Evolutionary conservation across 2,797 vertebrate species (phyloP).

Genomic region (Vespertilio murinus): DNA sequence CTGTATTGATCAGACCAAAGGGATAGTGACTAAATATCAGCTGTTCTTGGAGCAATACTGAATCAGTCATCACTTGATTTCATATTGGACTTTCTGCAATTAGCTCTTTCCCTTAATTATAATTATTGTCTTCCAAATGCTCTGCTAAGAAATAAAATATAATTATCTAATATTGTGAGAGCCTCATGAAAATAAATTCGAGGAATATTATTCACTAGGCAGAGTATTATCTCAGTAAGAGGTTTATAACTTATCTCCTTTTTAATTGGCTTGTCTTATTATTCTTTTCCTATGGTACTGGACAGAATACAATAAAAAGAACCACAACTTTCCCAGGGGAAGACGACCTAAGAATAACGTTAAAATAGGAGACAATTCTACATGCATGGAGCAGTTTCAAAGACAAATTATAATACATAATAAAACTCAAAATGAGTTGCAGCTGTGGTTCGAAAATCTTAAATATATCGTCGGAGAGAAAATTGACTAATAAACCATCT

Average conservation of each 20-base stretch:
- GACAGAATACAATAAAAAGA: constrained; percentile 63
- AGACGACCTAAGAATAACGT: constrained; percentile 70
- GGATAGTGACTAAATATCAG: constrained; percentile 32
- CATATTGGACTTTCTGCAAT: constrained; percentile 51
- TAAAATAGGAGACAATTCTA: constrained; percentile 60
- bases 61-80: constrained; percentile 34
- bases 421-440: constrained; percentile 73
- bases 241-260: constrained; percentile 67
- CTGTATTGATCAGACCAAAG: constrained; percentile 42
- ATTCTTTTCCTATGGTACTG: constrained; percentile 59
- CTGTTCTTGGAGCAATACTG: background rate
- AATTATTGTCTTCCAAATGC: constrained; percentile 50
- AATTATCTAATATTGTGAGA: constrained; percentile 48
- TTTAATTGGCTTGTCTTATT: constrained; percentile 73
- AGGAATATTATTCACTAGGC: constrained; percentile 50
- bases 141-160: constrained; percentile 68
- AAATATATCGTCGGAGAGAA: constrained; percentile 66
- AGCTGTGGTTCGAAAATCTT: constrained; percentile 68
- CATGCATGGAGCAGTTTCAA: constrained; percentile 61
- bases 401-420: constrained; percentile 69
- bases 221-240: constrained; percentile 52
- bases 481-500: constrained; percentile 75
- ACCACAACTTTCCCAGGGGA: constrained; percentile 41
- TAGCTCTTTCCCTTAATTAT: constrained; percentile 59
- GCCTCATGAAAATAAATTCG: constrained; percentile 46